Evolutionary conservation across 2,888 invertebrate genomes (phyloP), one percentile per base, ranked within the genome.

Genomic region (Ferrisia virgata): DNA sequence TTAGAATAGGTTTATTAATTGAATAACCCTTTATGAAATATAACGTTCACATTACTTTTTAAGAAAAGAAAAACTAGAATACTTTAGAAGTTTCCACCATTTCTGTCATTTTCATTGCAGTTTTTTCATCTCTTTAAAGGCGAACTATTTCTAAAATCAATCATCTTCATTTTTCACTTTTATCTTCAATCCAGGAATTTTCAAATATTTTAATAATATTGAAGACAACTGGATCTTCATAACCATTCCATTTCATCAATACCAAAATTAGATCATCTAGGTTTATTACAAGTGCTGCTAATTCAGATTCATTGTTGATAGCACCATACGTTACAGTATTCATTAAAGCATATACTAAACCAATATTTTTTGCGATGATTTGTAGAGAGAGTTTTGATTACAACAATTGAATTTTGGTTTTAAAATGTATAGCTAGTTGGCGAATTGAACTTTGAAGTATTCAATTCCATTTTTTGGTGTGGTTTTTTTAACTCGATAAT

Each of bases 81-180:
- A n/a, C n/a, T n/a, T n/a, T n/a, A n/a, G n/a, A n/a, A n/a, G n/a
- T n/a, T n/a, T n/a, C n/a, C n/a, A n/a, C n/a, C n/a, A n/a, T n/a
- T n/a, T n/a, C n/a, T n/a, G n/a, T n/a, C n/a, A n/a, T n/a, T n/a
- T n/a, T n/a, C n/a, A n/a, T n/a, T n/a, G n/a, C n/a, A n/a, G n/a
- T n/a, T n/a, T n/a, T n/a, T n/a, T n/a, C n/a, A n/a, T n/a, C n/a
- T n/a, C n/a, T n/a, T n/a, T n/a, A n/a, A n/a, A n/a, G n/a, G n/a
- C n/a, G n/a, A n/a, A n/a, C n/a, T n/a, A n/a, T n/a, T n/a, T n/a
- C 69, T 13, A 69, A 69, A 69, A 69, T 69, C 69, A 69, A 69
- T 28, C 1, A 69, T 69, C 69, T 69, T 69, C 13, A n/a, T 69
- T 69, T 69, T n/a, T 1, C 69, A 69, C 15, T 69, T 31, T n/a